These are phyloP conservation scores for Rhyzopertha dominica DNA, from an alignment of 1,140 invertebrate species.

Conservation along the genomic window DNA sequence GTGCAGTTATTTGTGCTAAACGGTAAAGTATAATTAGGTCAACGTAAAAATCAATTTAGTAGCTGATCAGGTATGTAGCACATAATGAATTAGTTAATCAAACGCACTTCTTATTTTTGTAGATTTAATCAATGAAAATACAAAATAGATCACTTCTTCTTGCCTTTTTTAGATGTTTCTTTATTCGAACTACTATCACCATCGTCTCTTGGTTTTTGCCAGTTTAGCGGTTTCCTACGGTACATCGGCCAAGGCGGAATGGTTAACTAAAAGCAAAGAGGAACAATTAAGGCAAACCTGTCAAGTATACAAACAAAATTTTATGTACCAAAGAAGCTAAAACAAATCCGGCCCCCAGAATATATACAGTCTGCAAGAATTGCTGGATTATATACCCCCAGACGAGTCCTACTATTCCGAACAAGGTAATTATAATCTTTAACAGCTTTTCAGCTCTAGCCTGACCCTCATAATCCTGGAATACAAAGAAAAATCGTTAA, in stretches of 20 bases:
- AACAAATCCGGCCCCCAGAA: slow-evolving; percentile 84
- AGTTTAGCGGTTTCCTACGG: slow-evolving; percentile 78
- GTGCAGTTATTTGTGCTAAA: too few relatives aligned
- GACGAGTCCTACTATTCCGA: slow-evolving; percentile 80
- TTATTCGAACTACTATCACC: slow-evolving; percentile 13
- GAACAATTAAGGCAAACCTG: not conserved
- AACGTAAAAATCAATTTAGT: too few relatives aligned
- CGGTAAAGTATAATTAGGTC: too few relatives aligned
- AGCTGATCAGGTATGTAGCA: too few relatives aligned
- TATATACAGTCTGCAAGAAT: slow-evolving; percentile 91
- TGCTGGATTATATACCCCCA: slow-evolving; percentile 94
- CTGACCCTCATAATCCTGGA: slow-evolving; percentile 88
- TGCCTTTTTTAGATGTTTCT: slow-evolving; percentile 14
- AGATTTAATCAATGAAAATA: too few relatives aligned
- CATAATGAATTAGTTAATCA: too few relatives aligned
- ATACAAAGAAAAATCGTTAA: slow-evolving; percentile 17
- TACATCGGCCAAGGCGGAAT: slow-evolving; percentile 94
- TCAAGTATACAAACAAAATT: slow-evolving; percentile 3
- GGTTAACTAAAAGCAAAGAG: slow-evolving; percentile 57
- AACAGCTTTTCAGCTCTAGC: slow-evolving; percentile 81
- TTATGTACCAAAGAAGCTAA: slow-evolving; percentile 79
- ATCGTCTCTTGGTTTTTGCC: slow-evolving; percentile 67
- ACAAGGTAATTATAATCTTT: slow-evolving; percentile 81
- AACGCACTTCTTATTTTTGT: too few relatives aligned
- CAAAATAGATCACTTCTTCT: slow-evolving; percentile 36